These are phyloP conservation scores for Rafetus swinhoei DNA, from an alignment of 2,113 vertebrate species.

Conservation along the genomic window DNA sequence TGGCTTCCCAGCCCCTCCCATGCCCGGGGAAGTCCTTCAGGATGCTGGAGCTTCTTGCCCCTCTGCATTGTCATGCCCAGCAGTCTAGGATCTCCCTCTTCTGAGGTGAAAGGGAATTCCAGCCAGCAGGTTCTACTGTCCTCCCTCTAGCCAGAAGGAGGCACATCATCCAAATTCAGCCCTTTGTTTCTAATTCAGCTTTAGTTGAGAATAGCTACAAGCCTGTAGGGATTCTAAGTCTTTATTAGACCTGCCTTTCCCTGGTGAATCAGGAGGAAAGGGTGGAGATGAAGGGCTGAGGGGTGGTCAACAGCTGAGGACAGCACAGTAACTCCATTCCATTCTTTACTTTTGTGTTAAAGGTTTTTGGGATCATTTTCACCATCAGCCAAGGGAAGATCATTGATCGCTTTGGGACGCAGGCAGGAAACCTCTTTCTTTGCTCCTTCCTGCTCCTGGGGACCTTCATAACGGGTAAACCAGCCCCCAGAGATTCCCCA, in stretches of 20 bases:
- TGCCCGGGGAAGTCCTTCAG: conserved; percentile 1
- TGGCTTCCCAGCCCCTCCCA: not conserved
- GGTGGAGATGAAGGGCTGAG: too few relatives aligned
- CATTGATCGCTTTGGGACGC: conserved; percentile 85
- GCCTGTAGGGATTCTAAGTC: not conserved
- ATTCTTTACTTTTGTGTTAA: conserved; percentile 46
- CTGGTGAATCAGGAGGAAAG: not conserved
- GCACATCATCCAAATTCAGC: not conserved
- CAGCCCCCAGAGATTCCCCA: not conserved
- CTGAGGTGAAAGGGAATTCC: not conserved
- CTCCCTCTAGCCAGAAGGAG: not conserved
- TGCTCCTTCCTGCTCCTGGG: conserved; percentile 88
- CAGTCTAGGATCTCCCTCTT: not conserved
- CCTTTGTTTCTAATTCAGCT: not conserved
- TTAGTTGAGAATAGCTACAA: not conserved
- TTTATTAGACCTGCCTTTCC: not conserved
- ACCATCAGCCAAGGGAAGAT: conserved; percentile 92
- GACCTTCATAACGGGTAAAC: conserved; percentile 87
- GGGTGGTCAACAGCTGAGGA: too few relatives aligned
- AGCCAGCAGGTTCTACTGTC: not conserved
- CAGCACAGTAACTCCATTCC: not conserved
- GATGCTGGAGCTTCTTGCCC: not conserved
- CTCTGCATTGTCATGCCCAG: not conserved
- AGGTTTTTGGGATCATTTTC: conserved; percentile 96
- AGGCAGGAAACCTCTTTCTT: conserved; percentile 90